Percentiles rank a stretch among this genome's conserved stretches.
Conservation (phyloP, 1,140 invertebrate species). For the Pararge aegeria region DNA sequence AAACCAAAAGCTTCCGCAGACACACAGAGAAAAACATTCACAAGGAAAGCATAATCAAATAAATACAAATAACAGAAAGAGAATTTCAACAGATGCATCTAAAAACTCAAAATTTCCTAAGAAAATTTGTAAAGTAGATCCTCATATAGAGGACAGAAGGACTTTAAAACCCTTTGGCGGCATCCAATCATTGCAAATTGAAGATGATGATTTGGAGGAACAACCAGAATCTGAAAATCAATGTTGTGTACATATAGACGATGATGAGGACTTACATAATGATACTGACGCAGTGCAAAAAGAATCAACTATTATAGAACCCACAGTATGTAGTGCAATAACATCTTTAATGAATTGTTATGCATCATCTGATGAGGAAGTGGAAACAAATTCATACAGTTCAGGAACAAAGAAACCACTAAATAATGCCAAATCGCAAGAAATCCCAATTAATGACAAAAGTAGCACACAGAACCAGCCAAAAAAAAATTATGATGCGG, state of each 20-base stretch:
- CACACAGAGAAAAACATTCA: background rate
- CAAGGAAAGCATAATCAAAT: background rate
- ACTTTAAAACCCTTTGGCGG: slow-evolving; percentile 59
- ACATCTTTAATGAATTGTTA: slow-evolving; percentile 79
- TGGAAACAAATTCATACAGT: slow-evolving; percentile 13
- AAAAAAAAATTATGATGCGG: slow-evolving; percentile 3
- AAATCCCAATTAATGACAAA: background rate
- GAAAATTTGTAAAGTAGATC: slow-evolving; percentile 35
- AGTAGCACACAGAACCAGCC: background rate
- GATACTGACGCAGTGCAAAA: slow-evolving; percentile 16
- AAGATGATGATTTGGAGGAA: slow-evolving; percentile 34
- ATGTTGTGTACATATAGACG: slow-evolving; percentile 46
- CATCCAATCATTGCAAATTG: slow-evolving; percentile 44
- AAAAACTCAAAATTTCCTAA: slow-evolving; percentile 19
- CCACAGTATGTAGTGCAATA: slow-evolving; percentile 75
- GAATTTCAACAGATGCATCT: slow-evolving; percentile 1
- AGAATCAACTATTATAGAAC: slow-evolving; percentile 24
- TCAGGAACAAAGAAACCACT: background rate
- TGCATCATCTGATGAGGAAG: slow-evolving; percentile 76
- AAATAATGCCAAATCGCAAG: background rate
- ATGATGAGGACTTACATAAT: slow-evolving; percentile 47
- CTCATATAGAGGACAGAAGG: slow-evolving; percentile 30
- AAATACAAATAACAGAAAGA: slow-evolving; percentile 17
- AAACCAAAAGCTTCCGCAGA: background rate
- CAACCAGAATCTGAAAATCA: slow-evolving; percentile 25